Evolutionary conservation across 1,140 invertebrate species (phyloP).

Genomic region (Parapsyche elsis): DNA sequence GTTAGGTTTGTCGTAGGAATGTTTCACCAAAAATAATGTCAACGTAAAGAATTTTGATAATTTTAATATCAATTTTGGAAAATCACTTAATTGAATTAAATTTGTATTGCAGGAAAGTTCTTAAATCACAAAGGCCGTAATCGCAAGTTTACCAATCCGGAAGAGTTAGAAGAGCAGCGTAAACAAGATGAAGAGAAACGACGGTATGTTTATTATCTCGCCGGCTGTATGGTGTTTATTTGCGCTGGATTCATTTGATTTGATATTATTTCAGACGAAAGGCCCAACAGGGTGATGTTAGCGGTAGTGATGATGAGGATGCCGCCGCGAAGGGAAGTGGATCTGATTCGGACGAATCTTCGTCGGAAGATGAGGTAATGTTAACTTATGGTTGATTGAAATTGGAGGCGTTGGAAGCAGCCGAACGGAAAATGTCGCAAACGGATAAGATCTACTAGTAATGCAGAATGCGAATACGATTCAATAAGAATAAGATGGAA

Average conservation of each 20-base stretch:
- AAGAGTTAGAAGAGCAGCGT: slow-evolving; percentile 90
- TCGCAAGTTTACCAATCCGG: slow-evolving; percentile 93
- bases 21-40: no score
- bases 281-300: slow-evolving; percentile 69
- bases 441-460: no score
- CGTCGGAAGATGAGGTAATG: slow-evolving; percentile 70
- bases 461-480: no score
- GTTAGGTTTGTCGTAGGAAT: no score
- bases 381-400: neutral
- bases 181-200: slow-evolving; percentile 72
- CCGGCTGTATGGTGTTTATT: neutral
- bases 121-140: slow-evolving; percentile 92
- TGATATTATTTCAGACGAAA: slow-evolving; percentile 63
- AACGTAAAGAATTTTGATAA: no score
- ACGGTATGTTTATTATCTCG: slow-evolving; percentile 58
- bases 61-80: no score
- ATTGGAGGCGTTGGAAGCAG: neutral
- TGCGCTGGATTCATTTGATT: neutral
- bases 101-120: slow-evolving; percentile 77
- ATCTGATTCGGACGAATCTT: slow-evolving; percentile 70
- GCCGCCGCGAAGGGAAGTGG: slow-evolving; percentile 67
- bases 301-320: slow-evolving; percentile 71
- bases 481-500: no score
- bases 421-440: no score
- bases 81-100: neutral